phyloP scores from a whole-genome alignment of 2,797 vertebrate genomes.

The Semaprochilodus insignis region DNA sequence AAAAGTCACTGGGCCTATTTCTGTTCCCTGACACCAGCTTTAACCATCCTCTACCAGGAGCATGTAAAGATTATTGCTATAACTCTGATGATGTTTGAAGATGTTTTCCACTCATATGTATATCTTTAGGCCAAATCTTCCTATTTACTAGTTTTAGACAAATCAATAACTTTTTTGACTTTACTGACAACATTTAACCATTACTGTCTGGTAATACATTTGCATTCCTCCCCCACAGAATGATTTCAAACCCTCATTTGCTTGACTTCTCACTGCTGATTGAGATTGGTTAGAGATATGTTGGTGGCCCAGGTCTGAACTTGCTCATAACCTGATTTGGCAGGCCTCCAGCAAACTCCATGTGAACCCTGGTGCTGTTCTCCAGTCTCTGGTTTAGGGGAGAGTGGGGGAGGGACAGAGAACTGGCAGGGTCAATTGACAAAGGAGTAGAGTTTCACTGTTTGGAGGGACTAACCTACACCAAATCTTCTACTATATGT shows the following conservation, averaged over 20 bases:
- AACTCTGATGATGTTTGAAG: neutral
- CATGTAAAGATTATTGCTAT: neutral
- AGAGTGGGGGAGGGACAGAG: conserved; percentile 28
- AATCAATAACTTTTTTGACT: neutral
- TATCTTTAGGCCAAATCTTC: neutral
- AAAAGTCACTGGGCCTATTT: too few relatives aligned
- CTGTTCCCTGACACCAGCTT: neutral
- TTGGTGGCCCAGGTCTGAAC: conserved; percentile 56
- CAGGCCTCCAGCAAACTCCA: conserved; percentile 47
- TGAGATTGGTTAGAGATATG: conserved; percentile 29
- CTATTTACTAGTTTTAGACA: neutral
- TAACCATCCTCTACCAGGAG: neutral
- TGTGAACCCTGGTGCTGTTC: conserved; percentile 50
- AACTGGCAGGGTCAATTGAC: conserved; percentile 29
- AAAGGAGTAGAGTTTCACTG: conserved; percentile 34
- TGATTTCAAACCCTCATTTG: neutral
- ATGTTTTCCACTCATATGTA: neutral
- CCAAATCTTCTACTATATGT: neutral
- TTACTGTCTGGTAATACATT: neutral
- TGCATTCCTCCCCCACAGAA: neutral
- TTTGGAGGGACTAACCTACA: conserved; percentile 32
- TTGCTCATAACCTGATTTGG: conserved; percentile 47
- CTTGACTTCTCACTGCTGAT: neutral
- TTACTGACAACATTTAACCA: neutral
- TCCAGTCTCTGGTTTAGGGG: conserved; percentile 24